phyloP scores from a whole-genome alignment of 2,888 invertebrate species.

The Meandrusa payeni region DNA sequence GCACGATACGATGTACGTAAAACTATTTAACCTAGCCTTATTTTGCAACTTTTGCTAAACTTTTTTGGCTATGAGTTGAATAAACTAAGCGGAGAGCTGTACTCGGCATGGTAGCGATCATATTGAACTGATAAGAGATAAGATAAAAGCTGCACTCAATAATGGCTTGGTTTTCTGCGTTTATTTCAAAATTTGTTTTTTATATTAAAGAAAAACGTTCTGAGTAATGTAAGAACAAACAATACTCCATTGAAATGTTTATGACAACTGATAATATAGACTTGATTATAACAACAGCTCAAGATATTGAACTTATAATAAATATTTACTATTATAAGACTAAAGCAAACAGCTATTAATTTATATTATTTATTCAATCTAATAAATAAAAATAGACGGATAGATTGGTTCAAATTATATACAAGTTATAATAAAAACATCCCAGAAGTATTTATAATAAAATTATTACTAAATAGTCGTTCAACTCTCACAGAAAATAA shows the following conservation, averaged over 20 bases:
- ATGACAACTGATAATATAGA: too few relatives aligned
- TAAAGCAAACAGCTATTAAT: too few relatives aligned
- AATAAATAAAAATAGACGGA: too few relatives aligned
- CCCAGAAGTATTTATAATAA: background rate
- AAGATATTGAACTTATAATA: too few relatives aligned
- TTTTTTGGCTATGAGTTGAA: constrained; percentile 26
- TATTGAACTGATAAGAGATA: constrained; percentile 72
- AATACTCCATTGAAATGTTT: background rate
- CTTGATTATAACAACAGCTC: too few relatives aligned
- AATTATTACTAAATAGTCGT: background rate
- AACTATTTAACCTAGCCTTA: constrained; percentile 22
- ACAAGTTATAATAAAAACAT: too few relatives aligned
- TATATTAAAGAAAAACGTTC: background rate
- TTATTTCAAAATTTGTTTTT: constrained; percentile 16
- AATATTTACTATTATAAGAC: too few relatives aligned
- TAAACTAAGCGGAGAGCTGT: constrained; percentile 32
- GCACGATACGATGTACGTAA: constrained; percentile 38
- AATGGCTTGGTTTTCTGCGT: constrained; percentile 40
- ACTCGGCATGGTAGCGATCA: constrained; percentile 55
- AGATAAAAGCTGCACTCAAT: constrained; percentile 67
- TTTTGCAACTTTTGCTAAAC: constrained; percentile 24
- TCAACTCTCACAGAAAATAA: too few relatives aligned
- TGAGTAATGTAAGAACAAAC: background rate
- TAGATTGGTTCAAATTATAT: too few relatives aligned
- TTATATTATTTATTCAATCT: too few relatives aligned